Conservation (phyloP, 2,888 invertebrate species). For the Thymelicus sylvestris region DNA sequence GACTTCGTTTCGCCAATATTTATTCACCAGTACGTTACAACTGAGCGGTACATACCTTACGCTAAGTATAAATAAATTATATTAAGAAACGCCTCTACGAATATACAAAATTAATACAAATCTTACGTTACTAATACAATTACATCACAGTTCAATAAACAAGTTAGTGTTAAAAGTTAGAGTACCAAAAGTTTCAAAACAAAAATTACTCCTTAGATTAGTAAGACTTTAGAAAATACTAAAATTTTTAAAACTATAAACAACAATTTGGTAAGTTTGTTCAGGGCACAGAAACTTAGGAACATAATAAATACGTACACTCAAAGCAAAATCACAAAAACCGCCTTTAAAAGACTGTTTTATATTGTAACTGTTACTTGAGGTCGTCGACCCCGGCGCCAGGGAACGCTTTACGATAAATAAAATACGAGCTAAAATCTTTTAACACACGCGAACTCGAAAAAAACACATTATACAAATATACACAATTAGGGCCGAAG, state of each 20-base stretch:
- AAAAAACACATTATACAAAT: slow-evolving; percentile 62
- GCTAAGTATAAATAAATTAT: slow-evolving; percentile 81
- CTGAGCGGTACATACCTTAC: slow-evolving; percentile 66
- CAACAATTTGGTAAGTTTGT: slow-evolving; percentile 77
- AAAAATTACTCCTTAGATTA: slow-evolving; percentile 58
- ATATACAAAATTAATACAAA: slow-evolving; percentile 84
- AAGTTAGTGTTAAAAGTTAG: slow-evolving; percentile 76
- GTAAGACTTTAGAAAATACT: slow-evolving; percentile 62
- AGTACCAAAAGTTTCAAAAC: slow-evolving; percentile 75
- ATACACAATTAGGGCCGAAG: slow-evolving; percentile 60
- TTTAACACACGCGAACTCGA: slow-evolving; percentile 44
- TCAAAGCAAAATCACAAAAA: slow-evolving; percentile 52
- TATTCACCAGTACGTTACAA: slow-evolving; percentile 54
- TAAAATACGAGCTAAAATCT: slow-evolving; percentile 45
- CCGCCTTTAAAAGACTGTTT: slow-evolving; percentile 67
- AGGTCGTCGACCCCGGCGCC: slow-evolving; percentile 16
- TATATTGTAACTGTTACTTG: slow-evolving; percentile 47
- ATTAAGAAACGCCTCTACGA: slow-evolving; percentile 80
- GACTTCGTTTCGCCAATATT: slow-evolving; percentile 48
- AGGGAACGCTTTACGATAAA: slow-evolving; percentile 35
- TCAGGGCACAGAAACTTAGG: slow-evolving; percentile 72
- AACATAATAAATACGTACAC: slow-evolving; percentile 63
- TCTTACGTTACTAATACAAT: slow-evolving; percentile 82
- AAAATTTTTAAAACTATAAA: slow-evolving; percentile 61
- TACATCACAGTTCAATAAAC: slow-evolving; percentile 85